Percentiles rank a stretch among this genome's conserved stretches.
phyloP scores from a whole-genome alignment of 2,113 vertebrate genomes.

The Perognathus longimembris region DNA sequence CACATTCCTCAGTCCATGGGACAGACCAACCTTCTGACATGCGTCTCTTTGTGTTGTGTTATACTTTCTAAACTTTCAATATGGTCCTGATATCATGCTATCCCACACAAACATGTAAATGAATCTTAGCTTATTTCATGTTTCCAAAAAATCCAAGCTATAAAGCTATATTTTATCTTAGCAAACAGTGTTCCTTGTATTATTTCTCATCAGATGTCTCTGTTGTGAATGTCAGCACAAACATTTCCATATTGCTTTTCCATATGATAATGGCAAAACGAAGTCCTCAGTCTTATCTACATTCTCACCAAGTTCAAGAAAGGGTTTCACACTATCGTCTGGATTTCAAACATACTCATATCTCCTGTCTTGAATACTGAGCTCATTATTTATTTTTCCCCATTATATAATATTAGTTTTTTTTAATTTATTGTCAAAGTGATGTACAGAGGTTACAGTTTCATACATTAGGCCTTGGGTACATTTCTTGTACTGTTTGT shows the following conservation, averaged over 20 bases:
- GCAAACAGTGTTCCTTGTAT: not conserved
- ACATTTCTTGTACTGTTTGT: no score
- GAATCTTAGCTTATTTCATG: not conserved
- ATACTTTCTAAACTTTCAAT: not conserved
- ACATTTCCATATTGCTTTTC: not conserved
- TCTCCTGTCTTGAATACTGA: not conserved
- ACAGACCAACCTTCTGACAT: not conserved
- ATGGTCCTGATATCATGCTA: not conserved
- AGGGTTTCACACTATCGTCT: rapidly evolving
- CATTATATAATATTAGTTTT: no score
- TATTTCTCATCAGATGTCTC: not conserved
- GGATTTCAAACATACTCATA: not conserved
- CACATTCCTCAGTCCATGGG: not conserved
- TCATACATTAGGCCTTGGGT: no score
- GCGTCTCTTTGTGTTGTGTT: not conserved
- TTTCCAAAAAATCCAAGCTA: not conserved
- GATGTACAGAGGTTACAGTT: no score
- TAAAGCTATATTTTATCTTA: slow-evolving; percentile 8
- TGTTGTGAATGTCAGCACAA: not conserved
- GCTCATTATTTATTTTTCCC: no score
- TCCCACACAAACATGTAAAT: not conserved
- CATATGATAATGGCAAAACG: not conserved
- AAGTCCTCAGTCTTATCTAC: rapidly evolving
- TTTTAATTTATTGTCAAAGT: no score
- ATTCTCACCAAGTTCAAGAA: not conserved